Evolutionary conservation across 1,140 invertebrate genomes (phyloP).

Genomic region (Lepidurus couesii): DNA sequence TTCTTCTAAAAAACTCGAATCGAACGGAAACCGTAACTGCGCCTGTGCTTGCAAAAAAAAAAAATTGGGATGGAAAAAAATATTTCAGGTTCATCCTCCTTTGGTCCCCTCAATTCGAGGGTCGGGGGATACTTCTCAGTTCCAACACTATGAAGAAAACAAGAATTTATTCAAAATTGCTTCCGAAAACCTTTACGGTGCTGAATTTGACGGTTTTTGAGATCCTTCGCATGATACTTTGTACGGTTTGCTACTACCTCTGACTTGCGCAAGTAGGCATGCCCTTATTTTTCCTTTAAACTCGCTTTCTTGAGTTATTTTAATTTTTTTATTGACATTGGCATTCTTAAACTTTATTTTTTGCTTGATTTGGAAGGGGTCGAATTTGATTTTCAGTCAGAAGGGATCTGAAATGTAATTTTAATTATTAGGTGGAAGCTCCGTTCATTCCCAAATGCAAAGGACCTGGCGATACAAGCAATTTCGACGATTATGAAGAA

Average conservation of each 20-base stretch:
- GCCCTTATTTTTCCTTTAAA: background rate
- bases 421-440: constrained; percentile 65
- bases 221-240: constrained; percentile 27
- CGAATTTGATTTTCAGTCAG: background rate
- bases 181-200: constrained; percentile 47
- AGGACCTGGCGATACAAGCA: constrained; percentile 92
- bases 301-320: background rate
- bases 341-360: background rate
- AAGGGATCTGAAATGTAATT: constrained; percentile 31
- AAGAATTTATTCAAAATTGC: constrained; percentile 44
- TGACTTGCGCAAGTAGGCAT: constrained; percentile 24
- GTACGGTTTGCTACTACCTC: constrained; percentile 23
- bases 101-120: constrained; percentile 51
- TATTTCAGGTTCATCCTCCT: constrained; percentile 48
- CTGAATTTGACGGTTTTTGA: constrained; percentile 57
- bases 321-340: background rate
- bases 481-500: constrained; percentile 98
- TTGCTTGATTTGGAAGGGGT: background rate
- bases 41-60: constrained; percentile 2
- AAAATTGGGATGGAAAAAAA: background rate
- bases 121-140: constrained; percentile 53
- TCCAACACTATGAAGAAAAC: constrained; percentile 56
- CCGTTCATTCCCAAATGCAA: constrained; percentile 96
- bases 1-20: background rate
- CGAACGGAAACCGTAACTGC: background rate